Percentiles rank a stretch among this genome's conserved stretches.
phyloP scores from a whole-genome alignment of 2,113 vertebrate species.

The Galbula dea region DNA sequence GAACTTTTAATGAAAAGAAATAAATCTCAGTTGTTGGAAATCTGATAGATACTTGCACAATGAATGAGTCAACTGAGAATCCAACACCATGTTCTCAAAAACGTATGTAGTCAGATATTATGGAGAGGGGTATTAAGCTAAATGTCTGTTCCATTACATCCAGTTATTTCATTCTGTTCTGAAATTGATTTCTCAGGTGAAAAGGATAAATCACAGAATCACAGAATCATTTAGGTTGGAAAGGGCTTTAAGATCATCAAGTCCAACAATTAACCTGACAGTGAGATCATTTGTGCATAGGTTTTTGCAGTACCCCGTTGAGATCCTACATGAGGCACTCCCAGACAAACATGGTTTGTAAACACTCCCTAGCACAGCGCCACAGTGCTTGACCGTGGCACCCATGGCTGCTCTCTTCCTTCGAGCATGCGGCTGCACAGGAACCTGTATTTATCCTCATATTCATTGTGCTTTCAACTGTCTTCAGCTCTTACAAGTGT shows the following conservation, averaged over 20 bases:
- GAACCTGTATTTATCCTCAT: neutral
- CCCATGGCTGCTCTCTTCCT: neutral
- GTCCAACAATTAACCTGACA: neutral
- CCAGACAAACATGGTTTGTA: neutral
- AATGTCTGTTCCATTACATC: neutral
- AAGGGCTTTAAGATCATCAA: neutral
- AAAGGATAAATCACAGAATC: neutral
- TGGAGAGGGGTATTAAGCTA: neutral
- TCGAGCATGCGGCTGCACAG: neutral
- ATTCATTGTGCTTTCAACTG: neutral
- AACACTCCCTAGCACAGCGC: neutral
- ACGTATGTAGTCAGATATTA: neutral
- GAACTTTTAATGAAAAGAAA: constrained; percentile 33
- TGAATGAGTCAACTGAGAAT: constrained; percentile 8
- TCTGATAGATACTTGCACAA: constrained; percentile 6
- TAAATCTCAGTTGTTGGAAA: constrained; percentile 29
- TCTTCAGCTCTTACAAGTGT: neutral
- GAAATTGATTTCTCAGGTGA: neutral
- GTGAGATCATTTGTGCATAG: neutral
- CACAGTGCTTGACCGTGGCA: neutral
- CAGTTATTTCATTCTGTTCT: neutral
- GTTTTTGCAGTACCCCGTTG: neutral
- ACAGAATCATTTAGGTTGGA: neutral
- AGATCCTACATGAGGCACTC: neutral
- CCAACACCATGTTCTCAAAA: neutral